phyloP scores from a whole-genome alignment of 2,797 vertebrate genomes.

The Podarcis siculus region DNA sequence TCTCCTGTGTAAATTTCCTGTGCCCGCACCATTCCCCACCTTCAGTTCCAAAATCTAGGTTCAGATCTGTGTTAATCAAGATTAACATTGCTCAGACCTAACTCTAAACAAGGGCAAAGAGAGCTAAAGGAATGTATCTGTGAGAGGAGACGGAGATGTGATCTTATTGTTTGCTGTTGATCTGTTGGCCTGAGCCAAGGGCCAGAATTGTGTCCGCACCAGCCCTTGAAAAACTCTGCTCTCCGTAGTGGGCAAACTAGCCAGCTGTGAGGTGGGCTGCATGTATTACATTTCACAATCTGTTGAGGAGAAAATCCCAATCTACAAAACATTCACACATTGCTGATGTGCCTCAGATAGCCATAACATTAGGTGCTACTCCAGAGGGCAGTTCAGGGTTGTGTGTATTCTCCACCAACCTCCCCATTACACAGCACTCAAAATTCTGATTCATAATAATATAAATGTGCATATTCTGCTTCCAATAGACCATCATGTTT shows the following conservation, averaged over 20 bases:
- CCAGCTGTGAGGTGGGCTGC: neutral
- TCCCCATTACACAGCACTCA: neutral
- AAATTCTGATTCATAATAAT: neutral
- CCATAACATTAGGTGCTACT: neutral
- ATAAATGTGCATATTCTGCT: neutral
- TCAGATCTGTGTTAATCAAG: neutral
- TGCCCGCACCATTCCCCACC: neutral
- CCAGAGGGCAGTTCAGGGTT: neutral
- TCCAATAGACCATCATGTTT: neutral
- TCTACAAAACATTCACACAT: neutral
- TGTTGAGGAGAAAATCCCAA: neutral
- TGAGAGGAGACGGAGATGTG: neutral
- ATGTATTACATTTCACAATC: neutral
- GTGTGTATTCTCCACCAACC: neutral
- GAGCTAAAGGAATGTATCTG: neutral
- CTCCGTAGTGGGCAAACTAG: constrained; percentile 12
- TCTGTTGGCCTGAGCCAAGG: neutral
- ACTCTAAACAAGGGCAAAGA: neutral
- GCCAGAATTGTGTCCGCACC: neutral
- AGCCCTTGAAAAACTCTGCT: constrained; percentile 40
- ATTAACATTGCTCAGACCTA: neutral
- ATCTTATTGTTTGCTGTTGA: neutral
- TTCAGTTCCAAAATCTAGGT: constrained; percentile 1
- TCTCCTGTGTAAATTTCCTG: neutral
- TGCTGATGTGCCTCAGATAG: neutral